These are phyloP conservation scores for Heterodera filipjevi DNA, from an alignment of 2,888 invertebrate species.

Conservation along the genomic window DNA sequence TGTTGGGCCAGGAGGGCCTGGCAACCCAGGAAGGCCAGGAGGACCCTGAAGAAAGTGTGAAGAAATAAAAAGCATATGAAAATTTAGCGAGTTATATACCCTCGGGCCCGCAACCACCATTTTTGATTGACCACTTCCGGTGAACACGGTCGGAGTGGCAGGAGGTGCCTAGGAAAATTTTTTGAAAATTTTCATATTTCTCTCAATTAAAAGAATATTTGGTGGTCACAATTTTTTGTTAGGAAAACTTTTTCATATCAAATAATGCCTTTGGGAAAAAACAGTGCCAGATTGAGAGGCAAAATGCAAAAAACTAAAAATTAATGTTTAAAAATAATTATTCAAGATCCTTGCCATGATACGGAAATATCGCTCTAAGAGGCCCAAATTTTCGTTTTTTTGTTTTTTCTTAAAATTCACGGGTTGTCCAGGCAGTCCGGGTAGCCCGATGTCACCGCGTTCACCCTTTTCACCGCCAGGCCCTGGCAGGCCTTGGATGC, in stretches of 20 bases:
- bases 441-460: conserved; percentile 61
- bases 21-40: conserved; percentile 44
- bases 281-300: too few species aligned
- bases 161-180: conserved; percentile 16
- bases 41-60: conserved; percentile 19
- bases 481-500: conserved; percentile 58
- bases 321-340: too few species aligned
- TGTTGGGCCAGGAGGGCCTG: conserved; percentile 44
- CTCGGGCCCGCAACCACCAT: conserved; percentile 16
- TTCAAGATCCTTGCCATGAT: too few species aligned
- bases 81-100: neutral
- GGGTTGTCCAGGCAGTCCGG: conserved; percentile 49
- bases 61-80: neutral
- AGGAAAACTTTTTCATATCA: too few species aligned
- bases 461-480: conserved; percentile 60
- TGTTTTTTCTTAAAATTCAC: too few species aligned
- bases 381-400: neutral
- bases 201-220: too few species aligned
- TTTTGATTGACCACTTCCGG: neutral
- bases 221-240: too few species aligned
- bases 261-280: too few species aligned
- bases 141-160: conserved; percentile 31
- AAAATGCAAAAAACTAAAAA: too few species aligned
- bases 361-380: too few species aligned
- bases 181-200: neutral